Percentiles rank a stretch among this genome's conserved stretches.
phyloP scores from a whole-genome alignment of 2,113 vertebrate species.

The Thomomys bottae region DNA sequence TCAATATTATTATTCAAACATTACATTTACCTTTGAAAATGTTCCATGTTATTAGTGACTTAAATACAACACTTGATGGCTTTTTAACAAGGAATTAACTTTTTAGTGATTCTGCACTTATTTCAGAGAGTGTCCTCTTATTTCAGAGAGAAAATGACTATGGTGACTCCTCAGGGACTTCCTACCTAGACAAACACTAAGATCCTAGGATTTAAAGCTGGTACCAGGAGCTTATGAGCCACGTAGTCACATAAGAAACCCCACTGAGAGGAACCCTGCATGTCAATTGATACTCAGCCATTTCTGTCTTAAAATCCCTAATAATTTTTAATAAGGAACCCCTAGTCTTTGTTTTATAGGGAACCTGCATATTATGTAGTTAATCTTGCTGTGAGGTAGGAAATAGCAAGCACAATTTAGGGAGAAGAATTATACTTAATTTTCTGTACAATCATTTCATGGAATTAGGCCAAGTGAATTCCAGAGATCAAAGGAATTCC shows the following conservation, averaged over 20 bases:
- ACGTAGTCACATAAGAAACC: neutral
- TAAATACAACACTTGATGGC: constrained; percentile 29
- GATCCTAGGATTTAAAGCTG: no score
- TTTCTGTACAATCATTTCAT: neutral
- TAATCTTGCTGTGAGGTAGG: constrained; percentile 30
- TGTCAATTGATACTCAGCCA: neutral
- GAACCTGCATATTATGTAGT: neutral
- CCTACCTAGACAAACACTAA: neutral
- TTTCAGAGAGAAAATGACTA: constrained; percentile 27
- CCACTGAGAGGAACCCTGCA: neutral
- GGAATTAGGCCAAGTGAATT: neutral
- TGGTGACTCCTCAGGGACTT: neutral
- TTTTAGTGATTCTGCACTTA: neutral
- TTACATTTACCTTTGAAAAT: constrained; percentile 31
- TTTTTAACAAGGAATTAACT: constrained; percentile 50
- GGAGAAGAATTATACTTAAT: constrained; percentile 7
- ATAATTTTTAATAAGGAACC: neutral
- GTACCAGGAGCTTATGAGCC: neutral
- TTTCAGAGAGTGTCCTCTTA: neutral
- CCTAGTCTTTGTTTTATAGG: constrained; percentile 20
- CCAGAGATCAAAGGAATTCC: constrained; percentile 2
- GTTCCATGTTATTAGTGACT: constrained; percentile 33
- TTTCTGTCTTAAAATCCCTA: constrained; percentile 26
- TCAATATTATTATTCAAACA: constrained; percentile 6
- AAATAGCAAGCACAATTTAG: constrained; percentile 14